Base-by-base conservation (phyloP, 2,888 invertebrate genomes). In the Plebejus argus region DNA sequence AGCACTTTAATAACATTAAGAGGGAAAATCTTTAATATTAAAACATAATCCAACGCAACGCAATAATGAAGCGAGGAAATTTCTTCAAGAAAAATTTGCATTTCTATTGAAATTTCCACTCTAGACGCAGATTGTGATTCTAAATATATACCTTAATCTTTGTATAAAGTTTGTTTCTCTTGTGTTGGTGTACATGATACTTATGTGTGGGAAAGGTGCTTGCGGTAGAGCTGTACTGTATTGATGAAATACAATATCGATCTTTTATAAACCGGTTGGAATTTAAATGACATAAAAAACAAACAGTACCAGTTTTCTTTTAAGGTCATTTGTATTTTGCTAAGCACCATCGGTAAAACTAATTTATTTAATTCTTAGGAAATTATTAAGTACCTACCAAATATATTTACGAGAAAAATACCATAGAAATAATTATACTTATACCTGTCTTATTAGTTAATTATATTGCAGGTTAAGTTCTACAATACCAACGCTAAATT, bases 41-140 rank as follows among this genome's bases (percentile, higher is more conserved):
- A 74, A 74, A 74, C 49, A 74, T 74, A 74, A 74, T 74, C 74
- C 53, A 33, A 28, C 74, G 74, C 53, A 74, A 74, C 74, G 45
- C 74, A 74, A 74, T 74, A 53, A 74, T 74, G 91, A 90, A 91
- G 86, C 88, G 87, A 89, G 89, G 90, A 89, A 92, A 92, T 92
- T 91, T 91, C 88, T 87, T 79, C 84, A 86, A 85, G 86, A 88
- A 88, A 83, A 91, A 93, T 93, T 94, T 90, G 89, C 93, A 93
- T 94, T 91, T 94, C 93, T 93, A 93, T 93, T 91, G 92, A 91
- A 93, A 88, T 92, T 92, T 92, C 91, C 89, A 91, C 90, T 92
- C 90, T 88, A 89, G 87, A 86, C 88, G 87, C 85, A 88, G 88
- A 90, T 90, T 91, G 90, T 89, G 88, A 89, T 87, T 90, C 87